These are phyloP conservation scores for Lemur catta DNA, from an alignment of 2,797 vertebrate genomes.

Conservation along the genomic window DNA sequence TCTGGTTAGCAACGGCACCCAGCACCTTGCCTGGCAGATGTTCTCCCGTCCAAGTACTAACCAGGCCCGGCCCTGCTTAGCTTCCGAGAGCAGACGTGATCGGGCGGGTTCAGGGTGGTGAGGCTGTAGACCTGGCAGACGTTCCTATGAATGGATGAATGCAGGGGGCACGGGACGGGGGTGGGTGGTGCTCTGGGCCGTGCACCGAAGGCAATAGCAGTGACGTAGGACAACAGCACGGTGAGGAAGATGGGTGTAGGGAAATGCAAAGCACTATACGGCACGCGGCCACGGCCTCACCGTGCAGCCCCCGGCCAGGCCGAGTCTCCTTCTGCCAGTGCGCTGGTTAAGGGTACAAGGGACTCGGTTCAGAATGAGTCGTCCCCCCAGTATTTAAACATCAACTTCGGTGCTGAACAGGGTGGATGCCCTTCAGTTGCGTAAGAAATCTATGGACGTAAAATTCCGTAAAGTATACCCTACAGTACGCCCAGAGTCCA, in stretches of 20 bases:
- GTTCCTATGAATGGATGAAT: neutral
- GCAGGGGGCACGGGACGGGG: too few relatives aligned
- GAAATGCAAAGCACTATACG: fast-evolving
- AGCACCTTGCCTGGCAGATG: neutral
- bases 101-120: too few relatives aligned
- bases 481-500: neutral
- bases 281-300: fast-evolving
- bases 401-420: neutral
- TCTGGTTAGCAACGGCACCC: neutral
- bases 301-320: neutral
- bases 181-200: fast-evolving
- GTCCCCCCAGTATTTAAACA: neutral
- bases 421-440: fast-evolving
- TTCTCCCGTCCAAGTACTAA: neutral
- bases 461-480: neutral
- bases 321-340: fast-evolving
- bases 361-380: neutral
- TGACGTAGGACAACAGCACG: fast-evolving
- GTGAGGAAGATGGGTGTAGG: fast-evolving
- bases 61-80: too few relatives aligned
- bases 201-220: fast-evolving
- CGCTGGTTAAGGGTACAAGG: fast-evolving
- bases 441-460: neutral
- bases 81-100: too few relatives aligned
- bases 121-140: too few relatives aligned